These are phyloP conservation scores for Sitobion miscanthi DNA, from an alignment of 1,140 invertebrate species.

Conservation along the genomic window DNA sequence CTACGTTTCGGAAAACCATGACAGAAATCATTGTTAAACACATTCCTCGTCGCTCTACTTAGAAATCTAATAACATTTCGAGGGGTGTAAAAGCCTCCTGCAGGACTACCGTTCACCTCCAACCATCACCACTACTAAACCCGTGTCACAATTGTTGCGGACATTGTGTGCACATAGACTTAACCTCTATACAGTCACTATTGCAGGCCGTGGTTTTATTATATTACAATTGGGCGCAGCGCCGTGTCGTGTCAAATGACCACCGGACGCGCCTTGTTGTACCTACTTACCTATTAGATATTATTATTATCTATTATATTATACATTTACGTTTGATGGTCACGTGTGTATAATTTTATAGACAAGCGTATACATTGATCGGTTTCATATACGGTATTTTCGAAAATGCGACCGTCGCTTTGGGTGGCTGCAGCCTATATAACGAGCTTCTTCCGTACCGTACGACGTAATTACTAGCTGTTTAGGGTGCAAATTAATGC, in stretches of 20 bases:
- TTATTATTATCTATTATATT: not conserved
- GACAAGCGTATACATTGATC: not conserved
- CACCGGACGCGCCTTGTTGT: not conserved
- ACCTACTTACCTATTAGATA: not conserved
- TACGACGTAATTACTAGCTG: not conserved
- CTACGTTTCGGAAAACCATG: not conserved
- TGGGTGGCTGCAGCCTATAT: not conserved
- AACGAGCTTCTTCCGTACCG: not conserved
- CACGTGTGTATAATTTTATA: not conserved
- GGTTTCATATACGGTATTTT: not conserved
- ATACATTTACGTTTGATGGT: not conserved
- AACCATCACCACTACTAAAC: not conserved
- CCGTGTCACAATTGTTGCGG: not conserved
- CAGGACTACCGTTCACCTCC: too few species aligned
- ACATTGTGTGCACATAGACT: not conserved
- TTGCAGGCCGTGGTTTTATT: too few species aligned
- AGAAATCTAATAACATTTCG: not conserved
- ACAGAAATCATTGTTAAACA: not conserved
- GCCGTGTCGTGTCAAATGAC: not conserved
- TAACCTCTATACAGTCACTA: not conserved
- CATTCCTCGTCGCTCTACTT: not conserved
- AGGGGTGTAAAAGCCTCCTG: not conserved
- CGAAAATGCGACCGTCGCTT: not conserved
- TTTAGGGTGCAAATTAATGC: slow-evolving; percentile 29
- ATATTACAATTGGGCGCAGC: too few species aligned